Base-by-base conservation (phyloP, 2,888 invertebrate species). In the Syrista parreyssii region DNA sequence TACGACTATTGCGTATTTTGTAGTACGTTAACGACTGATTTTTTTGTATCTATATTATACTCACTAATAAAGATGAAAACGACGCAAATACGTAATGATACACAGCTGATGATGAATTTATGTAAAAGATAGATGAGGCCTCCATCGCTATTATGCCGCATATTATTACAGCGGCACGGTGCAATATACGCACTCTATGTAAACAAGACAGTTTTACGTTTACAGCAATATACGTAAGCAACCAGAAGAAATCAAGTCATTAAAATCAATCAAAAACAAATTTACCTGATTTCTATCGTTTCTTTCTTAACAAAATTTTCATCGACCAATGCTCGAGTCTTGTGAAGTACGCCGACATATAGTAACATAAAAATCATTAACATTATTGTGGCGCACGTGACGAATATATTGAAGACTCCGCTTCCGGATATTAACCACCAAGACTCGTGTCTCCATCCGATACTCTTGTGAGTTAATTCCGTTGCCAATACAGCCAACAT, bases 311-410 rank as follows among this genome's bases (percentile, higher is more conserved):
- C 84, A 36, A 90, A 82, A 35, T 89, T 89, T 79, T 89, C 88
- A n/a, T 88, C 84, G 68, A 89, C 84, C 11, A 90, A 85, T 40
- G 87, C 85, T 34, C 87, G 88, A 55, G 89, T 89, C 79, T 90
- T 91, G 75, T 88, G 88, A 31, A 95, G 93, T 35, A 96, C 94
- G 85, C 94, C 95, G 84, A 94, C 92, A 82, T 95, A 95, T 76
- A 96, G 92, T 76, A 95, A 93, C 72, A 94, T 91, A 87, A 96
- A 96, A 74, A 96, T 93, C 68, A 94, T 89, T 68, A 95, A 92
- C 86, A 96, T 94, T 79, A 96, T 93, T 40, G 94, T 93, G 83
- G 95, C 94, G 78, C 96, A 96, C 75, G 94, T 94, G 36, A 94
- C 93, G 88, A 95, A 95, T 84, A 95, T 94, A 81, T 93, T 93